These are phyloP conservation scores for Branchellion lobata DNA, from an alignment of 2,888 invertebrate genomes.

Conservation along the genomic window DNA sequence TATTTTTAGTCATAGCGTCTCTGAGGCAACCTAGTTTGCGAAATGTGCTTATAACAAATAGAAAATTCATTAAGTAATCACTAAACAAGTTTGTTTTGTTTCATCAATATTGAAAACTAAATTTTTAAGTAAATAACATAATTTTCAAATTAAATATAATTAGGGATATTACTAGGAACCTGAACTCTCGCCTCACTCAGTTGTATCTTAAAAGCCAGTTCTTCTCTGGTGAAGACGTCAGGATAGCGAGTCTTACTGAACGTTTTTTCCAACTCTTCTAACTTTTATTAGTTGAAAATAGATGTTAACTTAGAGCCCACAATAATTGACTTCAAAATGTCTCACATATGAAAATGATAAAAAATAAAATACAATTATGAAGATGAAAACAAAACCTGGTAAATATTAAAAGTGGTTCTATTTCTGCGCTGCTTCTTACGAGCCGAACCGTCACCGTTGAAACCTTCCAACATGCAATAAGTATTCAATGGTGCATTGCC, in stretches of 20 bases:
- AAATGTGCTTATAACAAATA: no score
- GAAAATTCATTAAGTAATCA: no score
- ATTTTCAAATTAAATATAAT: no score
- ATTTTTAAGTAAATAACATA: no score
- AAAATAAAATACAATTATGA: background rate
- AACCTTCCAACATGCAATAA: background rate
- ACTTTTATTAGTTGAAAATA: background rate
- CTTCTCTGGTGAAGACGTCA: conserved; percentile 39
- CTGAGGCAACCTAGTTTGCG: no score
- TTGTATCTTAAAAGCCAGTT: conserved; percentile 37
- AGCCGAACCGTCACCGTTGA: background rate
- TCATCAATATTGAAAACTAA: conserved; percentile 6
- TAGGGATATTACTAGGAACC: background rate
- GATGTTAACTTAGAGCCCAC: no score
- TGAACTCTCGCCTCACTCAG: conserved; percentile 42
- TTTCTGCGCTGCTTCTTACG: conserved; percentile 39
- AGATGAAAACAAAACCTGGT: conserved; percentile 19
- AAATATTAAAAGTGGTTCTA: conserved; percentile 36
- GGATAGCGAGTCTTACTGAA: conserved; percentile 41
- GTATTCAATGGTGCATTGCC: background rate
- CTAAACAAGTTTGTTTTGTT: background rate
- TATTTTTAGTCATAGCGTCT: no score
- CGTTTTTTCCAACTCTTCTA: conserved; percentile 39
- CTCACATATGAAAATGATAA: background rate
- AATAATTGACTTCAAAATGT: background rate